Conservation (phyloP, 2,113 vertebrate genomes). For the Micronycteris hirsuta region DNA sequence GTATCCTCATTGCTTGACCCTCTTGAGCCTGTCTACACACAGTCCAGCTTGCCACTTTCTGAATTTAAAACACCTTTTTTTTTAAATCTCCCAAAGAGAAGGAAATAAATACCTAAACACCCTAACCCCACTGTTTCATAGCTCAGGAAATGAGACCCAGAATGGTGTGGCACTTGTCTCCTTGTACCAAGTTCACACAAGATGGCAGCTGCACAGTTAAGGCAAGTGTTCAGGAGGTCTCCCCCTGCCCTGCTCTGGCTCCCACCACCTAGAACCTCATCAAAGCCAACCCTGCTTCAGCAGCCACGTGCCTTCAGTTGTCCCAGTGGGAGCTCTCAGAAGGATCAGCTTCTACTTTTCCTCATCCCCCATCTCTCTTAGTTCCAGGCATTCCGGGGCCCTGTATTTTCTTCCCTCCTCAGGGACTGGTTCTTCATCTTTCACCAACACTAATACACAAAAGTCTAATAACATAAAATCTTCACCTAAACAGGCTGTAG, state of each 20-base stretch:
- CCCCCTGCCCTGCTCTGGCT: neutral
- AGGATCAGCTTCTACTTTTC: neutral
- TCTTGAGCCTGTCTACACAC: neutral
- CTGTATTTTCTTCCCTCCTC: neutral
- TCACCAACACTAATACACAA: neutral
- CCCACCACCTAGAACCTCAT: neutral
- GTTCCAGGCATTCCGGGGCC: neutral
- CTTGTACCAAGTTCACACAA: neutral
- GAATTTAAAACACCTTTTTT: neutral
- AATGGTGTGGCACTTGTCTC: fast-evolving
- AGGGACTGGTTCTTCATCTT: neutral
- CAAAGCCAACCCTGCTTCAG: neutral
- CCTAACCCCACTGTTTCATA: neutral
- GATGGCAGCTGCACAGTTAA: neutral
- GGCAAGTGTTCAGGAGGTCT: neutral
- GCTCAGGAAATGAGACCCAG: neutral
- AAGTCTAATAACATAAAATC: neutral
- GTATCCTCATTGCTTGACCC: too few species aligned
- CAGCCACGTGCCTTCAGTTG: neutral
- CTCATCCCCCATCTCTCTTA: neutral
- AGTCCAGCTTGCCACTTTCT: neutral
- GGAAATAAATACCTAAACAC: neutral
- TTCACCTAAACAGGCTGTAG: neutral
- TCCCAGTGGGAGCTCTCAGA: neutral
- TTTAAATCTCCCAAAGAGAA: neutral